A percentile compares a stretch with the other conserved stretches of the same genome.
phyloP scores from a whole-genome alignment of 2,797 vertebrate species.

The Melopsittacus undulatus region DNA sequence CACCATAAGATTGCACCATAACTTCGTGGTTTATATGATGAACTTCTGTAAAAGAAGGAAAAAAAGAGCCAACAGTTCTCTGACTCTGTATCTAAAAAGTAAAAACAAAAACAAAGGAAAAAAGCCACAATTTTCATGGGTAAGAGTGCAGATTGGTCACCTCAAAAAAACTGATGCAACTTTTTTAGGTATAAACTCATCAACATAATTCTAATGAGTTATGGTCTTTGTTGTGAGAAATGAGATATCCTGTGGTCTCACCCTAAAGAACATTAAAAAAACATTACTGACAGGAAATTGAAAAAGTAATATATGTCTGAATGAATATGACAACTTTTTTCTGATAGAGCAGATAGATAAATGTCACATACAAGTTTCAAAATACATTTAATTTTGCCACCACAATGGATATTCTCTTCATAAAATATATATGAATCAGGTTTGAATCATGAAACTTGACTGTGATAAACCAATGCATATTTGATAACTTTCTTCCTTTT shows the following conservation, averaged over 20 bases:
- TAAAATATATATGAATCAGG: slow-evolving; percentile 73
- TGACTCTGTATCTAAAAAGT: background rate
- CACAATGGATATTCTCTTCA: slow-evolving; percentile 75
- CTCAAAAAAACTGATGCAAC: slow-evolving; percentile 77
- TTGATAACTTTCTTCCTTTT: slow-evolving; percentile 43
- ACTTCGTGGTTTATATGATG: background rate
- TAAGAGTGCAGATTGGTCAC: slow-evolving; percentile 79
- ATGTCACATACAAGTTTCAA: slow-evolving; percentile 75
- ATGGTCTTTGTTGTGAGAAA: slow-evolving; percentile 80
- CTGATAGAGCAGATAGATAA: slow-evolving; percentile 80
- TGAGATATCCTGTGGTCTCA: slow-evolving; percentile 71
- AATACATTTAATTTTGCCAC: slow-evolving; percentile 78
- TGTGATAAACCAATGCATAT: slow-evolving; percentile 73
- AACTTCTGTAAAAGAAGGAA: slow-evolving; percentile 16
- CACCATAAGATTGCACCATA: background rate
- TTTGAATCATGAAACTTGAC: slow-evolving; percentile 51
- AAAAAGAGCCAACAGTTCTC: background rate
- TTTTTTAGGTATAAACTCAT: slow-evolving; percentile 80
- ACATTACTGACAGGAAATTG: slow-evolving; percentile 80
- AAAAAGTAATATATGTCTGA: slow-evolving; percentile 80
- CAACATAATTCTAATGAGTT: slow-evolving; percentile 89
- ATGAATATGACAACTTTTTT: slow-evolving; percentile 78
- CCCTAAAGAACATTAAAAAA: slow-evolving; percentile 77
- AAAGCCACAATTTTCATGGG: slow-evolving; percentile 72
- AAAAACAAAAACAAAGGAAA: background rate